These are phyloP conservation scores for Nephrotoma guestfalica DNA, from an alignment of 2,888 invertebrate genomes.

Conservation along the genomic window DNA sequence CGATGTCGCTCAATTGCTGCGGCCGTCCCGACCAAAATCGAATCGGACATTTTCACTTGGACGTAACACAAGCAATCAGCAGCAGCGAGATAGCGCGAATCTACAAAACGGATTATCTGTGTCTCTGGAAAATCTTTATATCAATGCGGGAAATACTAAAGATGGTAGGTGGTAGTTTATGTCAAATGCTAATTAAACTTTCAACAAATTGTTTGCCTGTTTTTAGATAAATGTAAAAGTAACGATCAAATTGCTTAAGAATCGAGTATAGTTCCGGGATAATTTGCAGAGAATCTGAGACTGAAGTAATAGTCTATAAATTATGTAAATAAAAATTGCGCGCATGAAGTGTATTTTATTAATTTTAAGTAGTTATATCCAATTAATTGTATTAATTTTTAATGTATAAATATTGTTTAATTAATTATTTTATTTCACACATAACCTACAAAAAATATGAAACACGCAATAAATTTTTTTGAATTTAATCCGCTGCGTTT, in stretches of 20 bases:
- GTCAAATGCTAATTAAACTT: too few species aligned
- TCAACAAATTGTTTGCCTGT: too few species aligned
- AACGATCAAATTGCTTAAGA: not conserved
- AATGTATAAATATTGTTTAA: not conserved
- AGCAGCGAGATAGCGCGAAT: not conserved
- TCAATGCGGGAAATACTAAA: not conserved
- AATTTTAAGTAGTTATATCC: not conserved
- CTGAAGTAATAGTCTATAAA: conserved; percentile 2
- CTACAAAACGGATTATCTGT: not conserved
- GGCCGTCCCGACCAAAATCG: conserved; percentile 18
- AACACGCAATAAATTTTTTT: not conserved
- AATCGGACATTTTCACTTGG: not conserved
- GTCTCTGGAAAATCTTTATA: not conserved
- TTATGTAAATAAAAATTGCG: not conserved
- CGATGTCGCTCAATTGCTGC: conserved; percentile 26
- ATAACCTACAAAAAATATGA: not conserved
- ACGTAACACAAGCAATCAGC: not conserved
- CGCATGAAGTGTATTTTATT: not conserved
- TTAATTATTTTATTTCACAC: not conserved
- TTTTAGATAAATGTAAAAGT: not conserved
- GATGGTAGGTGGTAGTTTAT: not conserved
- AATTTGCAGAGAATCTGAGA: not conserved
- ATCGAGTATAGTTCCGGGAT: not conserved
- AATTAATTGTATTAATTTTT: not conserved
- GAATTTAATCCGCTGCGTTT: not conserved